phyloP scores from a whole-genome alignment of 1,140 invertebrate species.

The Megalonaias nervosa region DNA sequence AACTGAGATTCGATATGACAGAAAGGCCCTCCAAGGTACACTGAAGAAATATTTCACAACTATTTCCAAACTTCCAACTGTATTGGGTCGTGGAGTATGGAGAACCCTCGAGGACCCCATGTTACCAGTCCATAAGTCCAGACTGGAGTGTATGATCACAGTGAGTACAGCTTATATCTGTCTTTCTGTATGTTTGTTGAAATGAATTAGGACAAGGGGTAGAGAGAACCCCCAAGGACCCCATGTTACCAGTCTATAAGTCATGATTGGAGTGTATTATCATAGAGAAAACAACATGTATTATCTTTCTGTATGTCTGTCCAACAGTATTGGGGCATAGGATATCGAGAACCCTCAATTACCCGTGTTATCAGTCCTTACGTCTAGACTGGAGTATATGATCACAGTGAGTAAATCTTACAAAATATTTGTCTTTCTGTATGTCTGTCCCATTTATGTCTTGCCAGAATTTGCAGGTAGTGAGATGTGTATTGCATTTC shows the following conservation, averaged over 20 bases:
- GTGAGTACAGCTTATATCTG: slow-evolving; percentile 45
- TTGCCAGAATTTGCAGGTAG: no score
- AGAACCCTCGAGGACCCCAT: slow-evolving; percentile 65
- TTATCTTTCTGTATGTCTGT: no score
- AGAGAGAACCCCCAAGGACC: slow-evolving; percentile 39
- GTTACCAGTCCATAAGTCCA: slow-evolving; percentile 64
- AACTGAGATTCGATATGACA: slow-evolving; percentile 66
- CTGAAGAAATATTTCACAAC: slow-evolving; percentile 62
- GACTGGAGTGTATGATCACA: slow-evolving; percentile 68
- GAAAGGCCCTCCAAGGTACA: slow-evolving; percentile 65
- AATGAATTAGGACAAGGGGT: slow-evolving; percentile 51
- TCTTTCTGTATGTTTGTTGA: slow-evolving; percentile 1
- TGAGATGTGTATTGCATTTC: no score
- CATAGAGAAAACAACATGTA: no score
- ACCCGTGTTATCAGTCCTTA: slow-evolving; percentile 66
- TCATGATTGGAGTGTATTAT: no score
- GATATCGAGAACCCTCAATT: slow-evolving; percentile 60
- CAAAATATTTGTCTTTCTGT: no score
- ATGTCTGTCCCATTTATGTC: no score
- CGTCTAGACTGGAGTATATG: slow-evolving; percentile 65
- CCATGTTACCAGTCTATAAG: no score
- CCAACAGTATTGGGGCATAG: slow-evolving; percentile 53
- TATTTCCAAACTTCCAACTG: slow-evolving; percentile 58
- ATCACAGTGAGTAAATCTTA: slow-evolving; percentile 48
- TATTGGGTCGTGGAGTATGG: slow-evolving; percentile 57